Evolutionary conservation across 2,888 invertebrate genomes (phyloP), one percentile per base, ranked within the genome.

Genomic region (Agonopterix heracliana): DNA sequence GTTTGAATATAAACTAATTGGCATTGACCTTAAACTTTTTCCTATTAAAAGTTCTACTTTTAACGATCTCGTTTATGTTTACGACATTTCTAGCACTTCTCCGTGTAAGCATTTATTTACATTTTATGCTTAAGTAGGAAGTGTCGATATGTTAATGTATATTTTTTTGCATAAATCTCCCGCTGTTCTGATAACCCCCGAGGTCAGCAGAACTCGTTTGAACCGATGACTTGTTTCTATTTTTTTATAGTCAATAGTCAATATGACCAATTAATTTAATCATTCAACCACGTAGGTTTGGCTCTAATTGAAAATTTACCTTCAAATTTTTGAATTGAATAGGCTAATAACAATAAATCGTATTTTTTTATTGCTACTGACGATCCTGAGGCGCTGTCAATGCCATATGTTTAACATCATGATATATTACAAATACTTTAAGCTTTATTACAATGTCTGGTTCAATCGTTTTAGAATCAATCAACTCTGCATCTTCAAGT

Each of bases 121-220:
- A 26, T 26, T 26, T 53, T 46, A 48, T 35, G 45, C 41, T 53
- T 50, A 58, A 57, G 53, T 54, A 59, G 60, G 61, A 60, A 61
- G 60, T 54, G 42, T 45, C 48, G 52, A 57, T 62, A 63, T 63
- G 59, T 38, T 56, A 63, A 64, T 60, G 45, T 36, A 41, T 41
- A 12, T 46, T 34, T 59, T 63, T 59, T 59, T 56, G 60, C 57
- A 60, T 64, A 58, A 57, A 60, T 59, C 53, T 59, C 49, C 42
- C 9, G 14, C 40, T 36, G 52, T 34, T 49, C 49, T 54, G 57
- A 58, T 57, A 57, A 54, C 54, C 56, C 45, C 38, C 48, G 45
- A 46, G 47, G 47, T 46, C 47, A 40, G 49, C 40, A 54, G 51
- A 59, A 56, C 56, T 47, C 38, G 53, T 57, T 56, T 54, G 55